Evolutionary conservation across 2,113 vertebrate species (phyloP), one percentile per base, ranked within the genome.

Genomic region (Scophthalmus maximus): DNA sequence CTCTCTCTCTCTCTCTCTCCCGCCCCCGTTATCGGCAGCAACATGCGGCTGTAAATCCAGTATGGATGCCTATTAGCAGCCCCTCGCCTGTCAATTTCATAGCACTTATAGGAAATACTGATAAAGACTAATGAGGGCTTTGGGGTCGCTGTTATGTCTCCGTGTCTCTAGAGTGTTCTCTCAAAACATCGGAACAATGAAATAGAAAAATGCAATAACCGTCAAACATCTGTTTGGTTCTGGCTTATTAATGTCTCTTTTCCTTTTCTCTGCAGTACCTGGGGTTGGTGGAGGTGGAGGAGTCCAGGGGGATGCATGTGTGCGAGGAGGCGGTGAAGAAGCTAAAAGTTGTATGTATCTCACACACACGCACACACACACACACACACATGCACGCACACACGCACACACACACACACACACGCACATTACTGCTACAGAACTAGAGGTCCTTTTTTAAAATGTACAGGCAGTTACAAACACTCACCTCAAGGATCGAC

Each of bases 321-420:
- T 97, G 96, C 27, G 96, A 97, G 80, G 96, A 97, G 11, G 96
- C 96, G 0, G 96, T 97, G 73, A 97, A 97, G 91, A 97, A 95
- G 75, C 91, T 97, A 6, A 97, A 97, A 93, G 84, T 94, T 68
- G 96, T 97, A 82, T 94, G 95, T 92, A 74, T 51, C 9, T 2
- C 62, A 32, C 51, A 63, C 40, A 61, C 47, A 75, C 14, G 22
- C 30, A 26, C 25, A 55, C 32, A 59, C 14, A 34, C 60, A 51
- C 52, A 11, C 26, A 59, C 25, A 47, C 42, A 18, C 40, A 32
- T 29, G 47, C 38, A n/a, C 42, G 29, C 57, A 68, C 64, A 46
- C 52, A 36, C 26, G 3, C 36, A 40, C 36, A 40, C 36, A 40
- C 36, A 15, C 36, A 40, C 36, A 14, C 36, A 15, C 36, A 40